Percentiles rank a stretch among this genome's conserved stretches.
These are phyloP conservation scores for Sebastes iracundus DNA, from an alignment of 2,797 vertebrate species.

Conservation along the genomic window DNA sequence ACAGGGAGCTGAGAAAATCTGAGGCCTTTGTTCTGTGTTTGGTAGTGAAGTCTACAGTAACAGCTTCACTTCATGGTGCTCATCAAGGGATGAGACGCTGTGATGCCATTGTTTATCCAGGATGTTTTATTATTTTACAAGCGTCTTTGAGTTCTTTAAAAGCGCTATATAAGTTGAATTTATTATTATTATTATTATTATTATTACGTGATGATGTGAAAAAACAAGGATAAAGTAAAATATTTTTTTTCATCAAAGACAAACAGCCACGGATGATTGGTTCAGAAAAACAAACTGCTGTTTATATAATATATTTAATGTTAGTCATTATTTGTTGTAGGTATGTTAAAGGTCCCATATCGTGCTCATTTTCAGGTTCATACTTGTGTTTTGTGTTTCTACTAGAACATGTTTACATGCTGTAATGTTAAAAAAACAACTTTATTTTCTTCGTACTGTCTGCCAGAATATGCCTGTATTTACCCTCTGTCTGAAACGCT, in stretches of 20 bases:
- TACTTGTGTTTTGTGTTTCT: too few species aligned
- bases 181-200: neutral
- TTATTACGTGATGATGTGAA: neutral
- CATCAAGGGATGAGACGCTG: slow-evolving; percentile 1
- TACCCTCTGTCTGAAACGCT: too few species aligned
- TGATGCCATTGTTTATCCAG: neutral
- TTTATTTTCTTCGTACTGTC: too few species aligned
- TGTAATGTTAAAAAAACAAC: too few species aligned
- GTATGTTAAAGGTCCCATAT: neutral
- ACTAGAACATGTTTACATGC: too few species aligned
- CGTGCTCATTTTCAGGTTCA: too few species aligned
- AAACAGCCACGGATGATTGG: neutral
- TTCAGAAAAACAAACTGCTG: neutral
- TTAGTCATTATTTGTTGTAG: neutral
- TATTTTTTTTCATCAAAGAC: neutral
- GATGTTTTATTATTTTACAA: neutral
- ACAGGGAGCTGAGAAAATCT: slow-evolving; percentile 40
- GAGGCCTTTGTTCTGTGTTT: slow-evolving; percentile 66
- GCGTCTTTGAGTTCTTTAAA: too few species aligned
- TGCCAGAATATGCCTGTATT: accelerated
- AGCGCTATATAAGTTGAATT: too few species aligned
- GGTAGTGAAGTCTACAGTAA: slow-evolving; percentile 33
- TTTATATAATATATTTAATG: neutral
- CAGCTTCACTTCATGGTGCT: slow-evolving; percentile 12
- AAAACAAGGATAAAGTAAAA: neutral